phyloP scores from a whole-genome alignment of 2,888 invertebrate species.

The Drosophila neutralis region DNA sequence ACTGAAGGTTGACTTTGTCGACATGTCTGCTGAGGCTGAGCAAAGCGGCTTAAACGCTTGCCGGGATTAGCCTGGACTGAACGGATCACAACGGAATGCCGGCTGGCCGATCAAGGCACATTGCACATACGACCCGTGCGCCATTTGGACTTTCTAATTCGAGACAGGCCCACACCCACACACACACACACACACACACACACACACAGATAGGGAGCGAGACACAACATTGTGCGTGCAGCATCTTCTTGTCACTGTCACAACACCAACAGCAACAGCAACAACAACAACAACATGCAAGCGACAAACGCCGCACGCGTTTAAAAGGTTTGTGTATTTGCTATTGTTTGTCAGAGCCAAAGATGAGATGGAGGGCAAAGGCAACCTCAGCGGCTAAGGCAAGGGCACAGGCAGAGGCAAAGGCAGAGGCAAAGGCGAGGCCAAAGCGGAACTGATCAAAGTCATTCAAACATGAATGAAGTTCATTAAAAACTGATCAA shows the following conservation, averaged over 20 bases:
- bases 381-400: not conserved
- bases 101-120: constrained; percentile 1
- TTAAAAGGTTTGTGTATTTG: constrained; percentile 70
- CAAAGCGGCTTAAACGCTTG: constrained; percentile 51
- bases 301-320: constrained; percentile 70
- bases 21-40: constrained; percentile 6
- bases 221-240: constrained; percentile 38
- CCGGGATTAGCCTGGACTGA: constrained; percentile 47
- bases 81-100: constrained; percentile 16
- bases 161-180: constrained; percentile 12
- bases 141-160: constrained; percentile 55
- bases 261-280: constrained; percentile 31
- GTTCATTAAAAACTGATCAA: constrained; percentile 84
- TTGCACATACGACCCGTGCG: constrained; percentile 54
- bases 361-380: constrained; percentile 26
- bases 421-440: constrained; percentile 42
- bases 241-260: constrained; percentile 65
- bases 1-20: constrained; percentile 15
- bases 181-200: constrained; percentile 12
- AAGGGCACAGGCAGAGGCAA: constrained; percentile 12
- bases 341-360: constrained; percentile 57
- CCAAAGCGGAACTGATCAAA: constrained; percentile 80
- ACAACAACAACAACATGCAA: constrained; percentile 17
- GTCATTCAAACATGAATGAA: constrained; percentile 82
- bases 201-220: constrained; percentile 1